Base-by-base conservation (phyloP, 1,140 invertebrate species). In the Andrena cerasifolii region DNA sequence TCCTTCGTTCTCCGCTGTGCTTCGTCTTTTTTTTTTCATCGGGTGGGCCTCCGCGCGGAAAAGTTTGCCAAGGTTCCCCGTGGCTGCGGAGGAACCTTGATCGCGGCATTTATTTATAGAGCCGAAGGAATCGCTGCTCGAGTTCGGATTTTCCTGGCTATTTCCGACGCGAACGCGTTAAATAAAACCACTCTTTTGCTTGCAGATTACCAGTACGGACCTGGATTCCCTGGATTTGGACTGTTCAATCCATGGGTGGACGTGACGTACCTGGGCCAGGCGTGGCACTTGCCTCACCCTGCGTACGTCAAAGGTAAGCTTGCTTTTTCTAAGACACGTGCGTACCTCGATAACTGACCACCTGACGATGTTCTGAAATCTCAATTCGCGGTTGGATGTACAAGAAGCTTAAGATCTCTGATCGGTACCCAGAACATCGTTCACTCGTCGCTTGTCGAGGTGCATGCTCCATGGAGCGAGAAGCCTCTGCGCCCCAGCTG, bases 241-340 rank as follows among this genome's bases (percentile, higher is more conserved):
- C 91, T 97, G 26, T 87, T 97, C 21, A 96, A 95, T 78, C 95
- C 96, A 0, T 97, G 96, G 96, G 89, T 97, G 63, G 96, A 97
- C 78, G 94, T 95, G 2, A 94, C 95, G 0, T 97, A 96, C 87
- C 93, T 96, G 87, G 94, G 94, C 80, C 96, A 96, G 87, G 94
- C 95, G 4, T 96, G 96, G 91, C 93, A 94, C 93, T n/a, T 96
- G 95, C 88, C 95, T 93, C 91, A 94, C 94, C 91, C 93, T 90
- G 88, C 93, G 86, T 68, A 95, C 82, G 83, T 94, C 74, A 93
- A 95, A 96, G 93, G 95, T 96, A 92, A 93, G 45, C 3, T 12
- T 8, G 0, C 12, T 24, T 61, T 18, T 6, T 4, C 6, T 40
- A 0, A 31, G 54, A 2, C 7, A 0, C 1, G 43, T 12, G 54